These are phyloP conservation scores for Pheosia tremula DNA, from an alignment of 2,888 invertebrate genomes.

Conservation along the genomic window DNA sequence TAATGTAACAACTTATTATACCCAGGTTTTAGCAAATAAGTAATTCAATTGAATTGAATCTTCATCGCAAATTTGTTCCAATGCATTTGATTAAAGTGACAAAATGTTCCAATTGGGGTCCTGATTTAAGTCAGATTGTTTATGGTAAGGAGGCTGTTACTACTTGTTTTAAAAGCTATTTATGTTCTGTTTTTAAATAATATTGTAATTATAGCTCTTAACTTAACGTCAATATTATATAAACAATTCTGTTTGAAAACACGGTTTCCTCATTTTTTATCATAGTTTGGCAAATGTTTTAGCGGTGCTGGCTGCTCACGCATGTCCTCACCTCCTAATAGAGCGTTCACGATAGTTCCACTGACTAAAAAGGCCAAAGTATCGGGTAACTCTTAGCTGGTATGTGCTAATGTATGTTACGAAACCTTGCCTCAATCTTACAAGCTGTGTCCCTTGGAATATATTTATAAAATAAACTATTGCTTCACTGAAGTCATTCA, in stretches of 20 bases:
- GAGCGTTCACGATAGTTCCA: constrained; percentile 68
- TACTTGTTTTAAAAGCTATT: not conserved
- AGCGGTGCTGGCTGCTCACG: constrained; percentile 32
- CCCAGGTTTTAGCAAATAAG: no score
- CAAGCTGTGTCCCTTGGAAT: constrained; percentile 14
- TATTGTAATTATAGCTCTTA: not conserved
- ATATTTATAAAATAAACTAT: not conserved
- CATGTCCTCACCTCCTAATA: constrained; percentile 65
- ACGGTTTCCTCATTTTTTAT: constrained; percentile 26
- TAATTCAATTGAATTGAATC: no score
- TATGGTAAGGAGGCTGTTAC: not conserved
- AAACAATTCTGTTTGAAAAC: not conserved
- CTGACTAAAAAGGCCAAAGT: constrained; percentile 62
- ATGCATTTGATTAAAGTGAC: no score
- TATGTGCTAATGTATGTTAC: constrained; percentile 56
- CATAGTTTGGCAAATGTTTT: constrained; percentile 41
- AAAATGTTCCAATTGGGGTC: no score
- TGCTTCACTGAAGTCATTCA: not conserved
- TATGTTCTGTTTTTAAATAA: not conserved
- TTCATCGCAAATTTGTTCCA: no score
- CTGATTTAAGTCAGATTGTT: no score
- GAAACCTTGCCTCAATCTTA: constrained; percentile 39
- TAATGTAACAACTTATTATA: no score
- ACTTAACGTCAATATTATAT: not conserved
- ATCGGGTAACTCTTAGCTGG: constrained; percentile 54